Evolutionary conservation across 1,140 invertebrate genomes (phyloP), one percentile per base, ranked within the genome.

Genomic region (Penaeus chinensis): DNA sequence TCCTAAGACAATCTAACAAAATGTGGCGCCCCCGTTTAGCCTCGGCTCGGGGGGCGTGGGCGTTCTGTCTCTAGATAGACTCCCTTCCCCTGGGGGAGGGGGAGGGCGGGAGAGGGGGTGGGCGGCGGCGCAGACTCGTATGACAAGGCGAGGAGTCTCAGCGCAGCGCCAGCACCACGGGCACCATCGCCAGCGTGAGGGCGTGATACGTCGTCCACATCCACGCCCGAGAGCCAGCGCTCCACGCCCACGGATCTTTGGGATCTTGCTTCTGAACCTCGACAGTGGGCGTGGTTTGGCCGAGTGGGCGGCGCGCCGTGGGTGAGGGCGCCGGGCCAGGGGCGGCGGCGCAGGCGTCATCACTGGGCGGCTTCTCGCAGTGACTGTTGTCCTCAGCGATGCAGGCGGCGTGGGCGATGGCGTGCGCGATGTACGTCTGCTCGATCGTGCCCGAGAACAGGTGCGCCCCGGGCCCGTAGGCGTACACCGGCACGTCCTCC

Each of bases 401-500:
- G 89, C 90, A 90, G 74, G 89, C 86, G 19, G 93, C 92, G 87
- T 93, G 93, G 11, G 91, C 91, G 90, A 93, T 93, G 54, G 92
- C 92, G 89, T 93, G 93, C 24, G 92, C 91, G 8, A 93, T 92
- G 90, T 93, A 93, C 90, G 91, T 92, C 90, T 93, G 93, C 87
- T 93, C 93, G 62, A 92, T 91, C 11, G 92, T 91, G 24, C 92
- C 92, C 20, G 92, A 91, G 82, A 93, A 92, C 1, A 93, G 91
- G 90, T 93, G 93, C 7, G 92, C 90, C 91, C 92, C 92, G 22
- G 93, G 93, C n/a, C 91, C 91, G 11, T 61, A 85, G 22, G 97
- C 96, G 91, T 96, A 97, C 24, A 97, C 95, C 0, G 96, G 95
- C 1, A 98, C 97, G 92, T 98, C 97, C 92, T 98, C 97, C 13